Percentiles rank a stretch among this genome's conserved stretches.
phyloP scores from a whole-genome alignment of 1,140 invertebrate species.

The Conopomorpha cramerella region DNA sequence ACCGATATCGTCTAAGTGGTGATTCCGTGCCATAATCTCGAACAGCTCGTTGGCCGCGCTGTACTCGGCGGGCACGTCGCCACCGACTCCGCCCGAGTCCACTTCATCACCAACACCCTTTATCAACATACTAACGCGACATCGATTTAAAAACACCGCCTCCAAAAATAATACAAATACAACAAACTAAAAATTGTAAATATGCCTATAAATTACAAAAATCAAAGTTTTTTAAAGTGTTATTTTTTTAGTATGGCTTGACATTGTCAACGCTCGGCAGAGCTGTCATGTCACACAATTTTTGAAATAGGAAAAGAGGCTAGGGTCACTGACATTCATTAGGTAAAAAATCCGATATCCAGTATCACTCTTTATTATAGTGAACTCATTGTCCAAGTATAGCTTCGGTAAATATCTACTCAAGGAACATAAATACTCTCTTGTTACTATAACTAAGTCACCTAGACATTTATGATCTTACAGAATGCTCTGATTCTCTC shows the following conservation, averaged over 20 bases:
- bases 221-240: slow-evolving; percentile 3
- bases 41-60: slow-evolving; percentile 27
- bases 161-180: slow-evolving; percentile 12
- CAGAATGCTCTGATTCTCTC: no score
- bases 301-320: no score
- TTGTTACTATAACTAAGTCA: no score
- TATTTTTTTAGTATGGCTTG: slow-evolving; percentile 3
- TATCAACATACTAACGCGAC: slow-evolving; percentile 26
- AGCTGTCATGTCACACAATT: no score
- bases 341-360: no score
- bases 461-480: no score
- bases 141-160: slow-evolving; percentile 17
- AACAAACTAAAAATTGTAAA: slow-evolving; percentile 7
- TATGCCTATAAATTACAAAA: slow-evolving; percentile 15
- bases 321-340: no score
- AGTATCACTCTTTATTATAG: no score
- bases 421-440: no score
- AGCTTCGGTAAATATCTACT: no score
- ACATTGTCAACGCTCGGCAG: no score
- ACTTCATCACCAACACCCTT: slow-evolving; percentile 12
- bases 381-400: no score
- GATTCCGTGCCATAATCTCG: slow-evolving; percentile 22
- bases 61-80: slow-evolving; percentile 9
- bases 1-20: slow-evolving; percentile 12
- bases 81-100: slow-evolving; percentile 5